Conservation (phyloP, 2,113 vertebrate species). For the Forbesichthys agassizii region DNA sequence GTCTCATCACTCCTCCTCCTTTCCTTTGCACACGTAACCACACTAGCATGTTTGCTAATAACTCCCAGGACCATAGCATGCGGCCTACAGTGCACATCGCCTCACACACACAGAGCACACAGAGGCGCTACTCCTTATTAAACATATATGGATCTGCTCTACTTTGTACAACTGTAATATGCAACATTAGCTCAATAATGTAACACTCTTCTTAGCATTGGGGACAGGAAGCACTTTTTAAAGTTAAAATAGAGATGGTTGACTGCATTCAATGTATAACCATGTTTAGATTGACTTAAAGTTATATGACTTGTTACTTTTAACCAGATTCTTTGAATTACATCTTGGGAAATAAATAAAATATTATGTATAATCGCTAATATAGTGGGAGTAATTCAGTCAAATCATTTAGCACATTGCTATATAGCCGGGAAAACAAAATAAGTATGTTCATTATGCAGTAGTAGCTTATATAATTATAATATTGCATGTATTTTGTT, state of each 20-base stretch:
- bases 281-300: conserved; percentile 50
- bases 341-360: neutral
- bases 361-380: neutral
- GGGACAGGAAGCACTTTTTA: conserved; percentile 39
- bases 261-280: conserved; percentile 25
- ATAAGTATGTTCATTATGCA: no score
- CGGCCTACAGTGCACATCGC: conserved; percentile 27
- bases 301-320: conserved; percentile 10
- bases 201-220: conserved; percentile 33
- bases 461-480: no score
- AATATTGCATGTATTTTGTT: no score
- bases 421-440: neutral
- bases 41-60: conserved; percentile 53
- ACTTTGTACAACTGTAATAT: conserved; percentile 68
- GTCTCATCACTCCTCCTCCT: no score
- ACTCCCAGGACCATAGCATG: conserved; percentile 46
- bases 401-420: neutral
- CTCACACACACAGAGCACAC: conserved; percentile 17
- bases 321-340: conserved; percentile 20
- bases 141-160: conserved; percentile 64
- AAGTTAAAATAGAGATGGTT: conserved; percentile 3
- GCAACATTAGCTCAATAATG: conserved; percentile 68
- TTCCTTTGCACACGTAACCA: conserved; percentile 3
- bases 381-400: neutral
- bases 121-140: conserved; percentile 55